phyloP scores from a whole-genome alignment of 2,797 vertebrate species.

The Tympanoctomys barrerae region DNA sequence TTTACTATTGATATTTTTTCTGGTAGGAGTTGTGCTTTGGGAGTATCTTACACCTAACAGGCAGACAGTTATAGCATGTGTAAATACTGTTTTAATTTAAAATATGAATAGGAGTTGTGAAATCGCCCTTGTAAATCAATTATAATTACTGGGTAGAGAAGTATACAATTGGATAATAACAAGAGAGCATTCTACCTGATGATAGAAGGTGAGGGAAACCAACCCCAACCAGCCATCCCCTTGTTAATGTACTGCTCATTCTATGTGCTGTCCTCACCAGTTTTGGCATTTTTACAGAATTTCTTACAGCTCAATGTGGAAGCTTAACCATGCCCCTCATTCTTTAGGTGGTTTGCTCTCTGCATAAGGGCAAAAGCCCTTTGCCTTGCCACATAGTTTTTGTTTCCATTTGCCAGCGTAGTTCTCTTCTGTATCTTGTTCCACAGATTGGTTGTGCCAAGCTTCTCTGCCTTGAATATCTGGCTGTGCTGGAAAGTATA shows the following conservation, averaged over 20 bases:
- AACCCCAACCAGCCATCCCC: fast-evolving
- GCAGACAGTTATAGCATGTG: not conserved
- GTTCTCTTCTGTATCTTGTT: not conserved
- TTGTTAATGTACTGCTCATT: not conserved
- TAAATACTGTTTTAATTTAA: not conserved
- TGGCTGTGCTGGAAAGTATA: not conserved
- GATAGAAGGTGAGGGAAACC: not conserved
- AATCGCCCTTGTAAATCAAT: not conserved
- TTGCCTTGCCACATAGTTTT: not conserved
- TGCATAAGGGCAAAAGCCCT: not conserved
- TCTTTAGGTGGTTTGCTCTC: not conserved
- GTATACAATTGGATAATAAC: not conserved
- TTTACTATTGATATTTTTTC: not conserved
- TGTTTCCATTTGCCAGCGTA: not conserved
- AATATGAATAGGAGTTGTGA: not conserved
- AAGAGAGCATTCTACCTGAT: not conserved
- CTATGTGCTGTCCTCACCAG: not conserved
- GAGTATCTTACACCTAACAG: not conserved
- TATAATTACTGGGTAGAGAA: not conserved
- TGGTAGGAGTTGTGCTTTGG: not conserved
- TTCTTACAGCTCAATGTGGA: constrained; percentile 4
- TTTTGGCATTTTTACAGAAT: not conserved
- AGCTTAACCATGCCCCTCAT: constrained; percentile 17
- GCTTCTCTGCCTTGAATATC: not conserved
- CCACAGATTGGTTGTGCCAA: not conserved